Conservation (phyloP, 2,113 vertebrate genomes). For the Hystrix cristata region DNA sequence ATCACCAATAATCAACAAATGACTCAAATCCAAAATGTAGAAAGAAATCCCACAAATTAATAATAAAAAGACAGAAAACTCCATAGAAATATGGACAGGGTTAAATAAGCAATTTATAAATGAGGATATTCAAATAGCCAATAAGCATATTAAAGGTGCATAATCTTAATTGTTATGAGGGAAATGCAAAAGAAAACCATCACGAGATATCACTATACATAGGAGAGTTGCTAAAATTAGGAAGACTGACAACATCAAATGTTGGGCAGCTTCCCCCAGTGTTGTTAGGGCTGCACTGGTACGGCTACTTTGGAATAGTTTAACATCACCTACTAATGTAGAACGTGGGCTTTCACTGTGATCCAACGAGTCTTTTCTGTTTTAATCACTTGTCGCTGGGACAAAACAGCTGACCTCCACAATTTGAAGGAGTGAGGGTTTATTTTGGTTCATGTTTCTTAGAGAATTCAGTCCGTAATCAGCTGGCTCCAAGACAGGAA, state of each 20-base stretch:
- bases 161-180: neutral
- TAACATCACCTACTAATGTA: neutral
- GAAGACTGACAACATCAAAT: neutral
- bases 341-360: neutral
- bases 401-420: neutral
- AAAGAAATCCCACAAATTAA: conserved; percentile 1
- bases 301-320: neutral
- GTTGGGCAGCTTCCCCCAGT: too few relatives aligned
- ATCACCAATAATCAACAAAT: neutral
- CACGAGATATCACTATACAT: neutral
- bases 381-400: neutral
- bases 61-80: neutral
- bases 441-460: neutral
- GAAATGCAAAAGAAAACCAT: neutral
- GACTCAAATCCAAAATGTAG: neutral
- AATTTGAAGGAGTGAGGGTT: neutral
- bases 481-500: neutral
- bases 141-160: neutral
- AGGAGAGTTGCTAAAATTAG: conserved; percentile 1
- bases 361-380: neutral
- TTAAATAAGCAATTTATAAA: neutral
- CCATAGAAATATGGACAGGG: neutral
- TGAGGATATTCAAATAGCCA: neutral
- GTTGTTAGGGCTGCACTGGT: neutral
- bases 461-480: neutral